These are phyloP conservation scores for Chalcis sispes DNA, from an alignment of 2,888 invertebrate genomes.

Conservation along the genomic window DNA sequence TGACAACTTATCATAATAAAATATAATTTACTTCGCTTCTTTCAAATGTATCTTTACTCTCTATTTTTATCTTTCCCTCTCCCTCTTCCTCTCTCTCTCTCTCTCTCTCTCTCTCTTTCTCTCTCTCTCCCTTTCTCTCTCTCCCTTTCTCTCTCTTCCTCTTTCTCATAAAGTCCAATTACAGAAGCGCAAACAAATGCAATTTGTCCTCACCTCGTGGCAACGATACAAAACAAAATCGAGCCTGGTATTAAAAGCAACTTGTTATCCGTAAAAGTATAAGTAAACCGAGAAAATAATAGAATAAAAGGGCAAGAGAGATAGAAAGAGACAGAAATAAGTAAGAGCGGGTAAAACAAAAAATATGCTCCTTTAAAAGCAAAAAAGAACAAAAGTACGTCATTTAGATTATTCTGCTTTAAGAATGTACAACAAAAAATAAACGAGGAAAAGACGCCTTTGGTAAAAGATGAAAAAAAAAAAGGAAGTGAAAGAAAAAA, in stretches of 20 bases:
- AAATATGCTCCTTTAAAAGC: conserved; percentile 9
- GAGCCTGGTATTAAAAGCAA: not conserved
- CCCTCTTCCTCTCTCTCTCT: not conserved
- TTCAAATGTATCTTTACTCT: not conserved
- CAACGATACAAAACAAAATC: not conserved
- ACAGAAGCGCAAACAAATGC: conserved; percentile 16
- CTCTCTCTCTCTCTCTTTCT: not conserved
- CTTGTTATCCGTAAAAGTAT: conserved; percentile 21
- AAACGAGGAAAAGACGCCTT: not conserved
- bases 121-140: not conserved
- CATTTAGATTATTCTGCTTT: conserved; percentile 23
- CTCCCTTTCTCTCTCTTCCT: not conserved
- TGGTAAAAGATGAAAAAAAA: not conserved
- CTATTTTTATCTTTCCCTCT: too few relatives aligned
- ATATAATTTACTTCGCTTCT: not conserved
- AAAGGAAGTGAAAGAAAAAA: not conserved
- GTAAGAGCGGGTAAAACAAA: not conserved
- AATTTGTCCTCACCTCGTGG: conserved; percentile 9
- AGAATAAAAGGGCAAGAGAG: too few relatives aligned
- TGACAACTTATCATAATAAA: conserved; percentile 3
- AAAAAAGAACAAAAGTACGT: not conserved
- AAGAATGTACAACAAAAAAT: not conserved
- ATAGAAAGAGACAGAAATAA: too few relatives aligned
- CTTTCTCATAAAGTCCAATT: conserved; percentile 9
- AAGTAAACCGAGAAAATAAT: too few relatives aligned